phyloP scores from a whole-genome alignment of 2,113 vertebrate genomes.

The Motacilla alba region DNA sequence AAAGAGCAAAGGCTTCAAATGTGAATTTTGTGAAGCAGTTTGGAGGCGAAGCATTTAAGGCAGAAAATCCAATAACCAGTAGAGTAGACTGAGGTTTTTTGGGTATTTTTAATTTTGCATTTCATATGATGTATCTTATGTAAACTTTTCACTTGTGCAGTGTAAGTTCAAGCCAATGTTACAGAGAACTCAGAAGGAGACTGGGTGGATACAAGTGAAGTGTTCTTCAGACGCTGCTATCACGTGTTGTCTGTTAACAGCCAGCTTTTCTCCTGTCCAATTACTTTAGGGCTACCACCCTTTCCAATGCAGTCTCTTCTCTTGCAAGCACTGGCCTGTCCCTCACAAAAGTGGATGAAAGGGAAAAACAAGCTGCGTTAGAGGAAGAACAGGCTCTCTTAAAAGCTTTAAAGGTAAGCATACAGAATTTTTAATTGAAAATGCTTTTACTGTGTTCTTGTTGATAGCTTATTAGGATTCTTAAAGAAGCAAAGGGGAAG shows the following conservation, averaged over 20 bases:
- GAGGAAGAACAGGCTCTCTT: slow-evolving; percentile 96
- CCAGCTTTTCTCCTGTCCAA: slow-evolving; percentile 24
- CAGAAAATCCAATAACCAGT: background rate
- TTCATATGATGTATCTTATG: background rate
- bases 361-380: slow-evolving; percentile 98
- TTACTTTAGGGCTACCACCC: slow-evolving; percentile 89
- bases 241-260: background rate
- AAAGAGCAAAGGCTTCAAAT: background rate
- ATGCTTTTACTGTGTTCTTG: background rate
- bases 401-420: slow-evolving; percentile 92
- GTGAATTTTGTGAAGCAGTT: background rate
- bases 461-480: background rate
- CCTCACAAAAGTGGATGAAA: slow-evolving; percentile 97
- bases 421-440: background rate
- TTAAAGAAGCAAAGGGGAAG: background rate
- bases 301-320: slow-evolving; percentile 96
- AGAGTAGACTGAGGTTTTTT: background rate
- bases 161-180: background rate
- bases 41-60: background rate
- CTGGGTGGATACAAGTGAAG: background rate
- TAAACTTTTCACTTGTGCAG: background rate
- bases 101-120: background rate
- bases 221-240: background rate
- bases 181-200: background rate
- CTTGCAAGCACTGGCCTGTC: slow-evolving; percentile 96